Evolutionary conservation across 2,113 vertebrate species (phyloP).

Genomic region (Ochotona curzoniae): DNA sequence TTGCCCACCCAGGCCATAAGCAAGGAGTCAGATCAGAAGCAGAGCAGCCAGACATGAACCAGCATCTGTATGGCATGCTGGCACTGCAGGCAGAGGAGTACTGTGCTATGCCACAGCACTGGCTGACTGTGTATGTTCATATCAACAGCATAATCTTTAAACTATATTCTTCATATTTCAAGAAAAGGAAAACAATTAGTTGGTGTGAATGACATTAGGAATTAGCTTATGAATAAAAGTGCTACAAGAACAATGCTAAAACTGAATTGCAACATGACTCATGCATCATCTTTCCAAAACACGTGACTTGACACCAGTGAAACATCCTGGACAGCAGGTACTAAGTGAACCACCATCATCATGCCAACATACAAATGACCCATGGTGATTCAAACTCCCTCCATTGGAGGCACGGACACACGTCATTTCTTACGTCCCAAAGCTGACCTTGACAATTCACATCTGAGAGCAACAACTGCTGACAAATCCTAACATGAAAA

Average conservation of each 20-base stretch:
- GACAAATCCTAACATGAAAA: constrained; percentile 41
- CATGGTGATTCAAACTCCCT: neutral
- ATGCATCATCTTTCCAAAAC: neutral
- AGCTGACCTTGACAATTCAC: neutral
- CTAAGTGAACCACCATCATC: neutral
- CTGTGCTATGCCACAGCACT: no score
- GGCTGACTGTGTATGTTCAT: neutral
- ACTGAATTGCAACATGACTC: neutral
- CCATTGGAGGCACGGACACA: neutral
- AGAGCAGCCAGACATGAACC: no score
- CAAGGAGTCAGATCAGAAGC: no score
- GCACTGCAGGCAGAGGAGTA: no score
- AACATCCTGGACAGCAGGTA: neutral
- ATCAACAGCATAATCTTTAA: neutral
- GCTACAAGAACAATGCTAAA: neutral
- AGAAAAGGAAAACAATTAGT: neutral
- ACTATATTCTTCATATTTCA: constrained; percentile 14
- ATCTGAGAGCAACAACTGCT: neutral
- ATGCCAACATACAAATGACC: neutral
- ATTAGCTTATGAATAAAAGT: neutral
- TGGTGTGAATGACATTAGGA: constrained; percentile 5
- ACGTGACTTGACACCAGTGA: neutral
- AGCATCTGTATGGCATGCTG: no score
- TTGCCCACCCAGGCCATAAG: no score
- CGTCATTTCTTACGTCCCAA: neutral